phyloP scores from a whole-genome alignment of 2,113 vertebrate genomes.

The Lagopus muta region DNA sequence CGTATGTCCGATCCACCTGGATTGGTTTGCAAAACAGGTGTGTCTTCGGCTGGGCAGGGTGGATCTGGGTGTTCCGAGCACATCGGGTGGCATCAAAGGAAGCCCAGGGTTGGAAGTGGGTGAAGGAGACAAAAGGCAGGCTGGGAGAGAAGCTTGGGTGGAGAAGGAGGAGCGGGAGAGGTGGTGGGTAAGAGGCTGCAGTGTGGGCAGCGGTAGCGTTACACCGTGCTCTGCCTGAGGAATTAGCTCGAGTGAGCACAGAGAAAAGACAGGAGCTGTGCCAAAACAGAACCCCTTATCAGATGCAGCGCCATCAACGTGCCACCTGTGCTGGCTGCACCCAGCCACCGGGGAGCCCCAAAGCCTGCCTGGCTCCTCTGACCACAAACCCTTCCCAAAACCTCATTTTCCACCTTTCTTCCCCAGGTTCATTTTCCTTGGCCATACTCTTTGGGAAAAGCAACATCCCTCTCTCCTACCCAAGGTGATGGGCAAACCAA shows the following conservation, averaged over 20 bases:
- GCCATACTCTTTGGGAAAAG: neutral
- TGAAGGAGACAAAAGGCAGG: conserved; percentile 71
- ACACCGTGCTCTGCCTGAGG: neutral
- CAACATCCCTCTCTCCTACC: neutral
- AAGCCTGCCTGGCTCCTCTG: accelerated
- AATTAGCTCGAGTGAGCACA: neutral
- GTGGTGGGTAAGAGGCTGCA: conserved; percentile 41
- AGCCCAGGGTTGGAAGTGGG: conserved; percentile 53
- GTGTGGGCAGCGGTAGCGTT: neutral
- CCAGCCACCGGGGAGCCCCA: neutral
- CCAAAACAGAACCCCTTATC: neutral
- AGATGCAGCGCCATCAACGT: neutral
- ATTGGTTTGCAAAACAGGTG: conserved; percentile 45
- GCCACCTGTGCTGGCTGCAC: neutral
- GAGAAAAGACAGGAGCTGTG: neutral
- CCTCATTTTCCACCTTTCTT: neutral
- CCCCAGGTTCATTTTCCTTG: neutral
- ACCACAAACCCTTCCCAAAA: neutral
- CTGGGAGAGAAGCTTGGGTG: conserved; percentile 67
- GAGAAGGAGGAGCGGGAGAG: conserved; percentile 55
- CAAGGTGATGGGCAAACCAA: accelerated
- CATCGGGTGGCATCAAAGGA: conserved; percentile 65
- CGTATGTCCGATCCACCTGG: neutral
- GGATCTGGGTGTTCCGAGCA: conserved; percentile 42
- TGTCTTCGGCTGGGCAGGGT: conserved; percentile 55